Base-by-base conservation (phyloP, 2,888 invertebrate species). In the Eupithecia dodoneata region DNA sequence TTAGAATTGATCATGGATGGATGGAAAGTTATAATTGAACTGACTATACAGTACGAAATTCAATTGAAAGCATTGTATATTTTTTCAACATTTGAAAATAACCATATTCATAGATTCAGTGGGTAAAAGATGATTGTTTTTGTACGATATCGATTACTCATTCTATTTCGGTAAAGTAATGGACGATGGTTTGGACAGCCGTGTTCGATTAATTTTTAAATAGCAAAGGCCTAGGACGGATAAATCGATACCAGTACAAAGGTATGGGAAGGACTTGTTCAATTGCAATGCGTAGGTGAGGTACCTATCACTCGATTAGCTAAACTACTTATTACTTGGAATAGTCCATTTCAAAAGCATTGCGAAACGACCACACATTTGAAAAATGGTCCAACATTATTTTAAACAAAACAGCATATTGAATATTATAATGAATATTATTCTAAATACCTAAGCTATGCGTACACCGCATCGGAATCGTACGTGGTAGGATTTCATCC, bases 191-290 rank as follows among this genome's bases (percentile, higher is more conserved):
- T 87, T 89, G 91, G 91, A 92, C 90, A 91, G 86, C 84, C 84
- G 85, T 88, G 92, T 87, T 59, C 87, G 87, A 92, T 94, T 91
- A 93, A 93, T 94, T 91, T 93, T 94, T 94, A 90, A 94, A 92
- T 90, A 92, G 90, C 89, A 85, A 87, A 88, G 89, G 90, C 90
- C 88, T 87, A 91, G 94, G 94, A 94, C 94, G 94, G 93, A 93
- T 87, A 86, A 91, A 93, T 94, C 94, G 88, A 94, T 94, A 94
- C 88, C 87, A 87, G 55, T 87, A 87, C 82, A 82, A 86, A 87
- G 86, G 87, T 85, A 89, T 87, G 89, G 90, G 88, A 89, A 90
- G 90, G 89, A 89, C 89, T 91, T 81, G 80, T 80, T 84, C 81
- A 84, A 82, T 85, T 81, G 85, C 82, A 83, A 79, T 79, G 81